A percentile compares a stretch with the other conserved stretches of the same genome.
phyloP scores from a whole-genome alignment of 2,113 vertebrate genomes.

The Tauraco erythrolophus region DNA sequence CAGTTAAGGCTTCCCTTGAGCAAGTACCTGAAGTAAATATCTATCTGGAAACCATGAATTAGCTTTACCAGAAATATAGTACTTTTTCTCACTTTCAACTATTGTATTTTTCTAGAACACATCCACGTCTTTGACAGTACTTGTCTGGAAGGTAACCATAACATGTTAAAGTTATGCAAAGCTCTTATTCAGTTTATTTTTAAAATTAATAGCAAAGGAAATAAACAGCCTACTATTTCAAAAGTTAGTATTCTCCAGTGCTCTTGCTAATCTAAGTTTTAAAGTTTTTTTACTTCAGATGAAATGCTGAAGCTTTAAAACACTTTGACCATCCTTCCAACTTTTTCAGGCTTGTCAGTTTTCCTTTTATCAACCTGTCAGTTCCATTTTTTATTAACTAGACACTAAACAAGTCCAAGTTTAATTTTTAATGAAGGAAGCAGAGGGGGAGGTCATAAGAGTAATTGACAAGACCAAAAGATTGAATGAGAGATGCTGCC shows the following conservation, averaged over 20 bases:
- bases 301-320: slow-evolving; percentile 4
- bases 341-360: slow-evolving; percentile 29
- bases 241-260: neutral
- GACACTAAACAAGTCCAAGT: neutral
- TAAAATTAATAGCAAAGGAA: neutral
- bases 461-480: slow-evolving; percentile 36
- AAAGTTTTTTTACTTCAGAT: neutral
- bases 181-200: neutral
- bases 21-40: neutral
- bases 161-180: neutral
- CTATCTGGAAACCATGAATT: neutral
- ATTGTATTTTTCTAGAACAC: neutral
- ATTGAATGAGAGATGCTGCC: neutral
- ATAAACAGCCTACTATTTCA: neutral
- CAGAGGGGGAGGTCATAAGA: neutral
- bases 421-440: slow-evolving; percentile 36
- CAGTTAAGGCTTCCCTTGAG: neutral
- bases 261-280: neutral
- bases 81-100: neutral
- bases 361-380: slow-evolving; percentile 38
- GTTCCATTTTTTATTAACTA: slow-evolving; percentile 52
- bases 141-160: neutral
- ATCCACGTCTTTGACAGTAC: neutral
- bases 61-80: neutral
- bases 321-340: neutral